Evolutionary conservation across 2,888 invertebrate genomes (phyloP), one percentile per base, ranked within the genome.

Genomic region (Dynastes tityus): DNA sequence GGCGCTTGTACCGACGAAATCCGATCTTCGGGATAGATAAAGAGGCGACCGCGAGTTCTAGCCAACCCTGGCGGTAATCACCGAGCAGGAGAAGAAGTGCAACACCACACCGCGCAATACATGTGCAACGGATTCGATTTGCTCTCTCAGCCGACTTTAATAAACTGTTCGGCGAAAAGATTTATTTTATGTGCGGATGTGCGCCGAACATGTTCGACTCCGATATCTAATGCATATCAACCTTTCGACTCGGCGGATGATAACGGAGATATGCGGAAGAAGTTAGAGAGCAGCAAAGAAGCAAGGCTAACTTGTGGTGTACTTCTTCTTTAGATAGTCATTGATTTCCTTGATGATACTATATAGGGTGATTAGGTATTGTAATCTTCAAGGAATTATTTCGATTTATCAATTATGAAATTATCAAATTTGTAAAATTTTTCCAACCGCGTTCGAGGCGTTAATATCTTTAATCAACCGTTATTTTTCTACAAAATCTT

Each of bases 221-320:
- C 65, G 40, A 45, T 67, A 67, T 67, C 65, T 45, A 67, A 67
- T 40, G 65, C 65, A 67, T 45, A 67, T 67, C 65, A 58, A 58
- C 5, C 55, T 58, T 22, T 58, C 22, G 22, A 58, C 55, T 22
- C n/a, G 11, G 45, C 45, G n/a, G 22, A 58, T 58, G 55, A 58
- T 58, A 58, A 58, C 22, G 22, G 55, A 58, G 55, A 58, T 58
- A 58, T 58, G 55, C 55, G 55, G 55, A 58, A 58, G 55, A 22
- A 58, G 55, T n/a, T 8, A 58, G 22, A 58, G 32, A 37, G 32
- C 32, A 37, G 45, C 8, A 8, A 45, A 45, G 45, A 45, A 45
- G 8, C 27, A 55, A 22, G 27, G 53, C 53, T 16, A 53, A 53
- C n/a, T 53, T n/a, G n/a, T 4, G 4, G 2, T 9, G 45, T 45